Conservation (phyloP, 2,888 invertebrate species). For the Dysmachus trigonus region DNA sequence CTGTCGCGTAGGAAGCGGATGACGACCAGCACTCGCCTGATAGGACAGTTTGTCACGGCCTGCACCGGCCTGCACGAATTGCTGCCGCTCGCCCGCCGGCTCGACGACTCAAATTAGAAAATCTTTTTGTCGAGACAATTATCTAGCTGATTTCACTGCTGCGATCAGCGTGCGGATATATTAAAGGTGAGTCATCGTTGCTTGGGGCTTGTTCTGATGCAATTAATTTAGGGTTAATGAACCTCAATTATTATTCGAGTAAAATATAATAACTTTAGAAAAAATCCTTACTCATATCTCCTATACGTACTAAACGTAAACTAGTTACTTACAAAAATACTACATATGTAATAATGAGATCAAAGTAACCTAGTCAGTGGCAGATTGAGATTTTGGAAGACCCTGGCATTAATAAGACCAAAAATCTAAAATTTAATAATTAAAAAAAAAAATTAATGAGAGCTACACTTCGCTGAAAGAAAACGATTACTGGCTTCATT, state of each 20-base stretch:
- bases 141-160: constrained; percentile 16
- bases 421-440: no score
- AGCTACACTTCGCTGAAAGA: no score
- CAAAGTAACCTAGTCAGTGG: no score
- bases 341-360: no score
- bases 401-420: no score
- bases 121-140: constrained; percentile 18
- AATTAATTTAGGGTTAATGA: constrained; percentile 19
- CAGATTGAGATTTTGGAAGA: no score
- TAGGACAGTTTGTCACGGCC: constrained; percentile 24
- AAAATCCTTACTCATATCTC: no score
- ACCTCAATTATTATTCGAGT: neutral
- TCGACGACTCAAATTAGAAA: constrained; percentile 34
- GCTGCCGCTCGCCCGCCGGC: neutral
- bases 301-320: no score
- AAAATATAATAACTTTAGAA: no score
- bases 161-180: neutral
- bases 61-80: neutral
- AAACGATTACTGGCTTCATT: no score
- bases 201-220: neutral
- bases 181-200: constrained; percentile 1
- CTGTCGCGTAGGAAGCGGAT: constrained; percentile 24
- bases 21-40: constrained; percentile 17
- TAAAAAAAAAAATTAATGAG: no score
- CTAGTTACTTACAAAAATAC: no score